Base-by-base conservation (phyloP, 2,888 invertebrate genomes). In the Trisateles emortualis region DNA sequence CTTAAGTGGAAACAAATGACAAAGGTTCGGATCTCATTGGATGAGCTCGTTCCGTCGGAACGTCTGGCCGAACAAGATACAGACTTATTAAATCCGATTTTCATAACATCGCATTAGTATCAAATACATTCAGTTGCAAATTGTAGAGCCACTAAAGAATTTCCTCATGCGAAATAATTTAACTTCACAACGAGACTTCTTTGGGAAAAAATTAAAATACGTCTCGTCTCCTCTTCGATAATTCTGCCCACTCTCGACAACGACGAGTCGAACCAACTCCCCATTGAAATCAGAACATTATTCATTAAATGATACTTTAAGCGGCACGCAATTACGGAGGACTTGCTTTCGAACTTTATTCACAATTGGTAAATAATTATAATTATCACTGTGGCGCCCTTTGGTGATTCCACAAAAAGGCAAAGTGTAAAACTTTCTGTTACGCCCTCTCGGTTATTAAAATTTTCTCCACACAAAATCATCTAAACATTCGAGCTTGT, bases 291-390 rank as follows among this genome's bases (percentile, higher is more conserved):
- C 78, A 68, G 74, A 64, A 76, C 74, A 84, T 86, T 86, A 87
- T 88, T 87, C 82, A 86, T 90, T 86, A 86, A 88, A 87, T 81
- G 88, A 88, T 87, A 87, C 87, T 87, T 83, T 87, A 84, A 84
- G 79, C 83, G 85, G 77, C 79, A 82, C 76, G 85, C 87, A 89
- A 90, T 91, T 89, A 89, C 81, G 72, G 69, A 64, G 79, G 69
- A 80, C 78, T 76, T 81, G 69, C 74, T 81, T n/a, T 68, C 74
- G 70, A 91, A 90, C 86, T 89, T 89, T 82, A 77, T 74, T 84
- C 82, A 83, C 87, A 92, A 92, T 92, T 86, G 92, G 85, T 87
- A 91, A 92, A 92, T 92, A 91, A 92, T 92, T 92, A 91, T 88
- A 91, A 92, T 92, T 85, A 90, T 92, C 87, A 80, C 84, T 72